phyloP scores from a whole-genome alignment of 1,140 invertebrate genomes.

The Drosophila tsacasi region DNA sequence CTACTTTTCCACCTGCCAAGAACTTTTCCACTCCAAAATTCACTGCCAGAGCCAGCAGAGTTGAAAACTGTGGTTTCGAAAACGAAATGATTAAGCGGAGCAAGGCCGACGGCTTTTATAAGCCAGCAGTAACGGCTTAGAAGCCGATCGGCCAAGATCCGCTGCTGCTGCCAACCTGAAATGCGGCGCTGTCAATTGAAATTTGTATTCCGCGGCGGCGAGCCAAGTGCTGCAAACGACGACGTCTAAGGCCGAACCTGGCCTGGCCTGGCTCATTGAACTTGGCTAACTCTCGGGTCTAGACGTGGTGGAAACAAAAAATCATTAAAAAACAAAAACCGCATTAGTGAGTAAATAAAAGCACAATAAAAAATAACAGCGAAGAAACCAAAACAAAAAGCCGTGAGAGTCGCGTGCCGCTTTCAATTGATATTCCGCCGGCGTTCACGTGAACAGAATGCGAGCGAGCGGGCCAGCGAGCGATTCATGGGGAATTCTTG shows the following conservation, averaged over 20 bases:
- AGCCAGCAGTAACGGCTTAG: constrained; percentile 18
- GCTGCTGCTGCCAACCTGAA: constrained; percentile 15
- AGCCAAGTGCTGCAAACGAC: constrained; percentile 39
- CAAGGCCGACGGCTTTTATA: constrained; percentile 70
- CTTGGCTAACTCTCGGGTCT: constrained; percentile 47
- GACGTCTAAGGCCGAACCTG: constrained; percentile 56
- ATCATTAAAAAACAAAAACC: constrained; percentile 5
- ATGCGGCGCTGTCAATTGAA: constrained; percentile 52
- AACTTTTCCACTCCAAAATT: constrained; percentile 46
- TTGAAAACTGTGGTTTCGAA: constrained; percentile 43
- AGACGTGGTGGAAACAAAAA: constrained; percentile 18
- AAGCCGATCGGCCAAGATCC: constrained; percentile 33
- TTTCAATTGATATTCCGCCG: constrained; percentile 40
- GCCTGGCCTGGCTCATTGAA: constrained; percentile 64
- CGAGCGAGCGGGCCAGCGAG: constrained; percentile 12
- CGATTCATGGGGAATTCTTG: constrained; percentile 51
- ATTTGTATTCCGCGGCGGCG: constrained; percentile 56
- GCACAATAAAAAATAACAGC: constrained; percentile 26
- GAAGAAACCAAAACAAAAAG: constrained; percentile 36
- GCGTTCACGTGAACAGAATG: constrained; percentile 51
- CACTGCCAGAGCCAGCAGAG: constrained; percentile 28
- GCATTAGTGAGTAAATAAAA: constrained; percentile 34
- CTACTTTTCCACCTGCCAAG: constrained; percentile 35
- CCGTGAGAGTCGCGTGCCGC: constrained; percentile 67
- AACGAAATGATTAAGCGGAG: constrained; percentile 58